phyloP scores from a whole-genome alignment of 2,797 vertebrate species.

The Oryzias sinensis region DNA sequence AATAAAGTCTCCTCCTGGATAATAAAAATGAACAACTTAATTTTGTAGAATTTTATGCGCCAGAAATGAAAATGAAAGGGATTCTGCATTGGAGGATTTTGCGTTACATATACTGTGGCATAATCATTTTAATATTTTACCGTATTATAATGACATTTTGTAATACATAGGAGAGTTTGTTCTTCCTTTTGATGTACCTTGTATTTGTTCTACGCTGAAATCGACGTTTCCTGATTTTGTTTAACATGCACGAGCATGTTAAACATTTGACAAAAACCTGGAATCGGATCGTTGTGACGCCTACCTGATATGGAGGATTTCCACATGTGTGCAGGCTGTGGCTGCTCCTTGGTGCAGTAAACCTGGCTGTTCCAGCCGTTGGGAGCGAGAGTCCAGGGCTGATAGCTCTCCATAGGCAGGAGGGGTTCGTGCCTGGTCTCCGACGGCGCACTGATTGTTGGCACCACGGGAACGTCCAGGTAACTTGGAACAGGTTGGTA shows the following conservation, averaged over 20 bases:
- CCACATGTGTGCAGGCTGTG: constrained; percentile 92
- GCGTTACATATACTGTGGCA: background rate
- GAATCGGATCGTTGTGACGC: constrained; percentile 4
- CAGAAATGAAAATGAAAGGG: background rate
- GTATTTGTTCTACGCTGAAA: constrained; percentile 1
- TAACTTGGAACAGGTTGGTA: constrained; percentile 97
- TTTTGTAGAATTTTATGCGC: background rate
- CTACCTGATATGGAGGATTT: constrained; percentile 93
- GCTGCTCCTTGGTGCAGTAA: constrained; percentile 96
- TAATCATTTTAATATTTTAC: background rate
- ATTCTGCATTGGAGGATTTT: background rate
- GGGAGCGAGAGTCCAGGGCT: constrained; percentile 90
- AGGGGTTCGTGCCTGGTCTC: constrained; percentile 92
- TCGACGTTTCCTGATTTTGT: constrained; percentile 4
- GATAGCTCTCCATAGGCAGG: constrained; percentile 94
- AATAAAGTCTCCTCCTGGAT: background rate
- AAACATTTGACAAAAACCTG: constrained; percentile 7
- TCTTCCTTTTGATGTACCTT: background rate
- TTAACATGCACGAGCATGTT: constrained; percentile 3
- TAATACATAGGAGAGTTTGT: background rate
- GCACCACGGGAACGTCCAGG: constrained; percentile 93
- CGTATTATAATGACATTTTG: background rate
- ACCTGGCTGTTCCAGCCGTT: constrained; percentile 96
- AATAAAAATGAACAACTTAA: background rate
- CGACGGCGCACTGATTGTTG: constrained; percentile 86